Percentiles rank a stretch among this genome's conserved stretches.
phyloP scores from a whole-genome alignment of 2,797 vertebrate species.

The Cuculus canorus region DNA sequence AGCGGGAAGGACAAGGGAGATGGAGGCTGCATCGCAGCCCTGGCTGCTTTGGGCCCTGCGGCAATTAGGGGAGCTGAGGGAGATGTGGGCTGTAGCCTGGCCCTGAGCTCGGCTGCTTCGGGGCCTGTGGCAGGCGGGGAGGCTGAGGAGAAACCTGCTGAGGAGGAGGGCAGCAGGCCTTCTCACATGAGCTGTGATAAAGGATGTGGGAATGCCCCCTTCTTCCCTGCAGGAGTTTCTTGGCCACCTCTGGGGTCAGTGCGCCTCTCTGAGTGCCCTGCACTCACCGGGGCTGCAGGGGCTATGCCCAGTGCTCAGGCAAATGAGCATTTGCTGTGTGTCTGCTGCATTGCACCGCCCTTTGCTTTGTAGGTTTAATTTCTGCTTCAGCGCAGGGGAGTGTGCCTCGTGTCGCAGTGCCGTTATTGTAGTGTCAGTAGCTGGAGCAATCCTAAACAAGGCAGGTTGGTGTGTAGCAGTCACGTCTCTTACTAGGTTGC shows the following conservation, averaged over 20 bases:
- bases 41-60: too few relatives aligned
- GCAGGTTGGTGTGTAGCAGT: background rate
- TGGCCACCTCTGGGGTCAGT: background rate
- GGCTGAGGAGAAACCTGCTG: background rate
- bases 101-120: background rate
- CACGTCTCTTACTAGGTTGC: rapidly evolving
- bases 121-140: background rate
- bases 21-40: too few relatives aligned
- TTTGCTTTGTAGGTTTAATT: background rate
- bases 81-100: background rate
- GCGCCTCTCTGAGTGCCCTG: rapidly evolving
- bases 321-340: too few relatives aligned
- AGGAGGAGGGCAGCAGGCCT: background rate
- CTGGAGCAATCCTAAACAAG: too few relatives aligned
- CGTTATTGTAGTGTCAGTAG: rapidly evolving
- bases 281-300: too few relatives aligned
- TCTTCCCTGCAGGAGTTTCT: rapidly evolving
- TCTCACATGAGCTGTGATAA: background rate
- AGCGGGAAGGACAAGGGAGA: too few relatives aligned
- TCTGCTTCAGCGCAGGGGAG: rapidly evolving
- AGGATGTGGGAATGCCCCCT: rapidly evolving
- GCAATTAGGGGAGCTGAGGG: too few relatives aligned
- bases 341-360: rapidly evolving
- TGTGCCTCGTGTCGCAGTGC: background rate
- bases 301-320: rapidly evolving